Conservation (phyloP, 2,113 vertebrate species). For the Motacilla alba region DNA sequence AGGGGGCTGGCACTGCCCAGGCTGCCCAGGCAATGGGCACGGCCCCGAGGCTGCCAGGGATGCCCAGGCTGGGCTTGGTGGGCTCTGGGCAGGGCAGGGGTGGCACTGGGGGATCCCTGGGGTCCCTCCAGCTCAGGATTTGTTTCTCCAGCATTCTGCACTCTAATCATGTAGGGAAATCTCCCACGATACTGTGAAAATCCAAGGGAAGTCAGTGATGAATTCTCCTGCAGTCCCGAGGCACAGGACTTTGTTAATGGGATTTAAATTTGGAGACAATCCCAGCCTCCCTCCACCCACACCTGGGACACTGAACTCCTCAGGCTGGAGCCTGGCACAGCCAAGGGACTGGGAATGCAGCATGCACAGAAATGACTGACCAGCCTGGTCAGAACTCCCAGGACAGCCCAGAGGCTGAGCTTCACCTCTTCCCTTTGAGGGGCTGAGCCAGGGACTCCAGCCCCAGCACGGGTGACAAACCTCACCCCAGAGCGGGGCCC, state of each 20-base stretch:
- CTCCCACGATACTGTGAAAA: not conserved
- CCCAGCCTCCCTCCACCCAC: not conserved
- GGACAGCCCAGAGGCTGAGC: not conserved
- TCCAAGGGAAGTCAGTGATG: not conserved
- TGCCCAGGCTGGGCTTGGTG: not conserved
- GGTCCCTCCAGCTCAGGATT: not conserved
- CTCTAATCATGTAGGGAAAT: not conserved
- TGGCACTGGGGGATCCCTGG: fast-evolving
- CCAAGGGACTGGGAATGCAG: not conserved
- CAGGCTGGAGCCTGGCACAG: not conserved
- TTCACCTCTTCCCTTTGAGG: not conserved
- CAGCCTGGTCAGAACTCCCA: not conserved
- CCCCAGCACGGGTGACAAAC: not conserved
- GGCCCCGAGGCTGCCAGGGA: not conserved
- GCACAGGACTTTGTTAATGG: not conserved
- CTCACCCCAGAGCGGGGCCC: not conserved
- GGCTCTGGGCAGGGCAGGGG: not conserved
- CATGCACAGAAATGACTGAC: not conserved
- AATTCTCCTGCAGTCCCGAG: not conserved
- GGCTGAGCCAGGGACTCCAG: not conserved
- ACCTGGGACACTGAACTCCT: not conserved
- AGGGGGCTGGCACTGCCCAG: not conserved
- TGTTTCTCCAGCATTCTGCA: not conserved
- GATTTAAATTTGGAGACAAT: not conserved
- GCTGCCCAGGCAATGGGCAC: not conserved